Percentiles rank a stretch among this genome's conserved stretches.
Conservation (phyloP, 1,140 invertebrate genomes). For the Danaus plexippus region DNA sequence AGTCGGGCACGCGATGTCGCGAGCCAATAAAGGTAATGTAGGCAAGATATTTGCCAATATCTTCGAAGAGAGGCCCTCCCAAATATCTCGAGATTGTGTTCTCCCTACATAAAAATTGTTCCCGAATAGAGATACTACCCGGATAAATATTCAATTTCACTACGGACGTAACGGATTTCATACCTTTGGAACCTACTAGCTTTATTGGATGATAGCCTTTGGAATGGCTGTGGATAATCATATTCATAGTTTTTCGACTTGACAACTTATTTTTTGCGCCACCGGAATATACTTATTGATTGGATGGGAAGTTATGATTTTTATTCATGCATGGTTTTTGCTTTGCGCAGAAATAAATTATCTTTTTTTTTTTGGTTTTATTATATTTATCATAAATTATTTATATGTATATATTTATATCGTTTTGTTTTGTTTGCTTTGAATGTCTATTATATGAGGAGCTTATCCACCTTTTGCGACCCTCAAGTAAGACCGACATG, state of each 20-base stretch:
- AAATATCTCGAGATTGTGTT: conserved; percentile 68
- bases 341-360: not conserved
- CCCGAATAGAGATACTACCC: conserved; percentile 70
- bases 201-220: conserved; percentile 69
- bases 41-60: conserved; percentile 70
- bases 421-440: conserved; percentile 6
- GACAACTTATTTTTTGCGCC: conserved; percentile 24
- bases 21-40: conserved; percentile 70
- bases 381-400: not conserved
- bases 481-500: conserved; percentile 57
- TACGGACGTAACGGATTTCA: conserved; percentile 70
- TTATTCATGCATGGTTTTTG: conserved; percentile 3
- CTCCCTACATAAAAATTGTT: conserved; percentile 71
- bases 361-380: not conserved
- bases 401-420: not conserved
- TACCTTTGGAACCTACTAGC: conserved; percentile 65
- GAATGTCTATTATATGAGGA: conserved; percentile 17
- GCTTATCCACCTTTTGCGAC: conserved; percentile 44
- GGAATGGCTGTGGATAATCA: conserved; percentile 66
- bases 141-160: conserved; percentile 72
- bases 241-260: conserved; percentile 66
- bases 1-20: conserved; percentile 54
- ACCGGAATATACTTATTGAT: conserved; percentile 3
- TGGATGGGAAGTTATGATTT: conserved; percentile 8
- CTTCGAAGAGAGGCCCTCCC: conserved; percentile 63